These are phyloP conservation scores for Cryptocephalus moraei DNA, from an alignment of 2,888 invertebrate genomes.

Conservation along the genomic window DNA sequence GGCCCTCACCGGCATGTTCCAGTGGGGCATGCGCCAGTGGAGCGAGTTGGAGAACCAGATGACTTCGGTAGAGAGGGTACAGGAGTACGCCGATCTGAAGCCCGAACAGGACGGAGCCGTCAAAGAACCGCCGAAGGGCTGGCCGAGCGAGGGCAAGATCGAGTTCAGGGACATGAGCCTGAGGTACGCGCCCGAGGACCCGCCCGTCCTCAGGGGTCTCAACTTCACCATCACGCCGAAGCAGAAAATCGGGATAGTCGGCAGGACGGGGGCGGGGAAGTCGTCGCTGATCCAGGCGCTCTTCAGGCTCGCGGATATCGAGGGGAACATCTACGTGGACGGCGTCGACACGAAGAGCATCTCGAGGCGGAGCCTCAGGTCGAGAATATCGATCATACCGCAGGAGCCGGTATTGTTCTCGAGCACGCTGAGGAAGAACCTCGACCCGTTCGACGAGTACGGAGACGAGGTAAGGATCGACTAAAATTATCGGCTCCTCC, in stretches of 20 bases:
- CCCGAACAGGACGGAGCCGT: constrained; percentile 37
- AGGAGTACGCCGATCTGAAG: constrained; percentile 68
- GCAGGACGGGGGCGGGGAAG: constrained; percentile 76
- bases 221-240: constrained; percentile 54
- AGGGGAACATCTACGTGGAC: constrained; percentile 74
- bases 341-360: constrained; percentile 56
- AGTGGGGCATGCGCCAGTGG: constrained; percentile 70
- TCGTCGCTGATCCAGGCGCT: constrained; percentile 65
- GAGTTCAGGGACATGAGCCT: constrained; percentile 58
- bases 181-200: constrained; percentile 58
- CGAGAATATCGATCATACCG: constrained; percentile 72
- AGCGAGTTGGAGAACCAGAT: constrained; percentile 56
- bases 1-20: constrained; percentile 49
- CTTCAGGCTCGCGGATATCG: constrained; percentile 67
- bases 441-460: constrained; percentile 80
- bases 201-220: constrained; percentile 62
- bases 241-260: constrained; percentile 68
- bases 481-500: not conserved
- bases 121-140: constrained; percentile 47
- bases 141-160: constrained; percentile 62
- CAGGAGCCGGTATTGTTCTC: constrained; percentile 80
- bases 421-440: constrained; percentile 75
- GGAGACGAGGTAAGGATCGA: constrained; percentile 56
- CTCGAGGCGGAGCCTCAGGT: constrained; percentile 52
- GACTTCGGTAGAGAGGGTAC: constrained; percentile 81